phyloP scores from a whole-genome alignment of 1,140 invertebrate species.

The Lepidurus packardi region DNA sequence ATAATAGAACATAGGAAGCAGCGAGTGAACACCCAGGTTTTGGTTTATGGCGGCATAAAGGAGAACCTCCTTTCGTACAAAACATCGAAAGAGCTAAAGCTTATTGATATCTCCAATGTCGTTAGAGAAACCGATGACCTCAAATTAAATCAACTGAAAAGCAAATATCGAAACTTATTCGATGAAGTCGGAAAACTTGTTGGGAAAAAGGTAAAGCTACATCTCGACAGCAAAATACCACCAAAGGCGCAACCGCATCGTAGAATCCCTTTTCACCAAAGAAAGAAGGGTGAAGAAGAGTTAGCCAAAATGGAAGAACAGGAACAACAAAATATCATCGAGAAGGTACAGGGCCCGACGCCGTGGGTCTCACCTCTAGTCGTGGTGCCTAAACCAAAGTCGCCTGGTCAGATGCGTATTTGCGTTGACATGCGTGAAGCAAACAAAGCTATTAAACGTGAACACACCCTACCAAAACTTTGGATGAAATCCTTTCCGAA shows the following conservation, averaged over 20 bases:
- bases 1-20: too few relatives aligned
- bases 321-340: constrained; percentile 39
- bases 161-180: neutral
- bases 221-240: neutral
- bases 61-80: too few relatives aligned
- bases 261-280: constrained; percentile 27
- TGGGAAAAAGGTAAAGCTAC: constrained; percentile 20
- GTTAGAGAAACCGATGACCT: neutral
- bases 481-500: constrained; percentile 39
- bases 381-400: constrained; percentile 39
- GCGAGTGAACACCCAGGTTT: too few relatives aligned
- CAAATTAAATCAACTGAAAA: neutral
- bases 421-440: constrained; percentile 40
- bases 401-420: constrained; percentile 37
- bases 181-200: constrained; percentile 16
- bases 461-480: constrained; percentile 38
- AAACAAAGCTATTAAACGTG: constrained; percentile 39
- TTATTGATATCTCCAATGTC: neutral
- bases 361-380: constrained; percentile 41
- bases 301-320: constrained; percentile 23
- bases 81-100: neutral
- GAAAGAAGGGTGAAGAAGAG: constrained; percentile 2
- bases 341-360: constrained; percentile 37
- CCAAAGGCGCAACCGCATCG: constrained; percentile 1
- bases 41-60: too few relatives aligned